Evolutionary conservation across 2,113 vertebrate species (phyloP).

Genomic region (Micromys minutus): DNA sequence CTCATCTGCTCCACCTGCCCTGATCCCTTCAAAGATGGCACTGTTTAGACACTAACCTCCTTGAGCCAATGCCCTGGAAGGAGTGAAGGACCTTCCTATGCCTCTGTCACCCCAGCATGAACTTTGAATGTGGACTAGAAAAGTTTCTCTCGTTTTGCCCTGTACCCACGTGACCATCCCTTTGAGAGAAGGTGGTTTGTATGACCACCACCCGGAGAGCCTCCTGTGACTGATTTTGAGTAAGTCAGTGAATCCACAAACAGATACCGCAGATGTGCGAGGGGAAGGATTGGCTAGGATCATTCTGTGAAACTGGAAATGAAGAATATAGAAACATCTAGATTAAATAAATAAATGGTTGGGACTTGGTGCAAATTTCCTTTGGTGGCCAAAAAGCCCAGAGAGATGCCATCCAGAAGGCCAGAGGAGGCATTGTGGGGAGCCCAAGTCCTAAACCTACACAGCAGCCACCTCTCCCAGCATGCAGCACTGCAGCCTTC

Average conservation of each 20-base stretch:
- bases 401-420: neutral
- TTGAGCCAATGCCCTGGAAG: neutral
- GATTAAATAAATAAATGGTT: conserved; percentile 8
- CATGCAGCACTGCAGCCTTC: neutral
- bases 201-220: neutral
- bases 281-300: neutral
- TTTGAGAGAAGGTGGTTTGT: neutral
- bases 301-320: neutral
- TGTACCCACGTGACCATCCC: neutral
- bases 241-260: neutral
- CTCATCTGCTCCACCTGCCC: neutral
- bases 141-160: neutral
- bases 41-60: neutral
- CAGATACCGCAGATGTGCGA: neutral
- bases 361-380: neutral
- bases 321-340: neutral
- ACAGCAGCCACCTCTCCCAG: neutral
- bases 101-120: neutral
- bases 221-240: neutral
- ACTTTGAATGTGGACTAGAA: conserved; percentile 15
- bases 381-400: neutral
- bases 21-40: neutral
- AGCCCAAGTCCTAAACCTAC: neutral
- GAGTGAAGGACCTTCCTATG: neutral
- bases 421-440: too few relatives aligned